phyloP scores from a whole-genome alignment of 2,113 vertebrate species.

The Phalacrocorax brasilianus region DNA sequence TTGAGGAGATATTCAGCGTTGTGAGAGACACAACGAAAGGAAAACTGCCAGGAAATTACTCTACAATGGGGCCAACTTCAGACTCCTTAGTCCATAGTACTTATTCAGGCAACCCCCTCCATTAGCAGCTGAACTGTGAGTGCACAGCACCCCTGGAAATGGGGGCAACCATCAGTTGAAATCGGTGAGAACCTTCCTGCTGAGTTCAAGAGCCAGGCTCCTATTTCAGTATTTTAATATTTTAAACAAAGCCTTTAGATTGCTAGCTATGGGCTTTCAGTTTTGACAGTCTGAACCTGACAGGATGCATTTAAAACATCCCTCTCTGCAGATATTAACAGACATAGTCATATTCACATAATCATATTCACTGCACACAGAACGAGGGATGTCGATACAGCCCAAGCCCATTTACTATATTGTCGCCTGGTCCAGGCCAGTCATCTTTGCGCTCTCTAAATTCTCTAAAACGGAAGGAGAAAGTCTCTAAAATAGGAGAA shows the following conservation, averaged over 20 bases:
- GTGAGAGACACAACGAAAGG: conserved; percentile 28
- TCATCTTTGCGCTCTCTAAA: not conserved
- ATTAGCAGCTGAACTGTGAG: not conserved
- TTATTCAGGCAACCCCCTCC: not conserved
- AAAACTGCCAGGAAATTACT: conserved; percentile 48
- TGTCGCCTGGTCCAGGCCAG: not conserved
- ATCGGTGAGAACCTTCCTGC: not conserved
- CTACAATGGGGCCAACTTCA: conserved; percentile 5
- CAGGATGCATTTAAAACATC: not conserved
- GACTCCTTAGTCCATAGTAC: not conserved
- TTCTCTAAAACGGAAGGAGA: not conserved
- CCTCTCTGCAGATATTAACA: not conserved
- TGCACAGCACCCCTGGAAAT: not conserved
- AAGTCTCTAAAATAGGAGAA: not conserved
- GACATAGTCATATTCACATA: not conserved
- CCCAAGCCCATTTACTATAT: not conserved
- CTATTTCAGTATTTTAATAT: not conserved
- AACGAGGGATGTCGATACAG: not conserved
- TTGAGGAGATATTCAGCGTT: conserved; percentile 8
- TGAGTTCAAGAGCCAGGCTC: not conserved
- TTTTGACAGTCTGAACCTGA: not conserved
- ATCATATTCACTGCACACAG: not conserved
- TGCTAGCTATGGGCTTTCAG: not conserved
- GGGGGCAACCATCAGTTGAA: not conserved
- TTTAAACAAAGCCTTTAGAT: not conserved